Conservation (phyloP, 2,113 vertebrate genomes). For the Brienomyrus longianalis region DNA sequence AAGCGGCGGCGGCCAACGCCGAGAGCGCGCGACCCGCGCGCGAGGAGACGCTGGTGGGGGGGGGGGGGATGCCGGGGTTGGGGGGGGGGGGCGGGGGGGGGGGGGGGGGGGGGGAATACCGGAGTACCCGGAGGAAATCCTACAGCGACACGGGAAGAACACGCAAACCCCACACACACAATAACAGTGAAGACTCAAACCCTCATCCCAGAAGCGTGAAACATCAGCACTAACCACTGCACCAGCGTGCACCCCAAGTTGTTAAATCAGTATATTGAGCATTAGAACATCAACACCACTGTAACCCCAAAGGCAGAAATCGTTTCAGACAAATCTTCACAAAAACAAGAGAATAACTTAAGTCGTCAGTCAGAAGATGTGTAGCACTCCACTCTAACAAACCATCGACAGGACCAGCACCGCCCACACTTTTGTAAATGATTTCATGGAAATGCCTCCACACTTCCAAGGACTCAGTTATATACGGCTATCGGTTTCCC, state of each 20-base stretch:
- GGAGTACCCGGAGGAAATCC: background rate
- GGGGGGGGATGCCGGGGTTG: no score
- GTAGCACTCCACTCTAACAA: background rate
- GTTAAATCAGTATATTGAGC: background rate
- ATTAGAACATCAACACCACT: background rate
- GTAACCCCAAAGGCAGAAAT: background rate
- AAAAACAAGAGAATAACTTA: background rate
- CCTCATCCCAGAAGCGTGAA: background rate
- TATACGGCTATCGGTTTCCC: background rate
- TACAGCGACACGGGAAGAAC: background rate
- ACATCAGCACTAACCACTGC: background rate
- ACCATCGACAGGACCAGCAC: background rate
- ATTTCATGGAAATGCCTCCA: background rate
- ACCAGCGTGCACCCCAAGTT: background rate
- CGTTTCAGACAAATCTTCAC: background rate
- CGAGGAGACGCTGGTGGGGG: no score
- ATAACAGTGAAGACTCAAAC: background rate
- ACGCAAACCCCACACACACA: background rate
- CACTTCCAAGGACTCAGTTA: background rate
- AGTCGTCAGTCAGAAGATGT: background rate
- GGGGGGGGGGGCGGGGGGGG: no score
- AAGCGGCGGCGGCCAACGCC: no score
- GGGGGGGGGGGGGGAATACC: no score
- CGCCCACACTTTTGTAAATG: background rate
- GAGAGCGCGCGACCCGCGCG: no score